Evolutionary conservation across 2,797 vertebrate genomes (phyloP).

Genomic region (Sebastes cheni): DNA sequence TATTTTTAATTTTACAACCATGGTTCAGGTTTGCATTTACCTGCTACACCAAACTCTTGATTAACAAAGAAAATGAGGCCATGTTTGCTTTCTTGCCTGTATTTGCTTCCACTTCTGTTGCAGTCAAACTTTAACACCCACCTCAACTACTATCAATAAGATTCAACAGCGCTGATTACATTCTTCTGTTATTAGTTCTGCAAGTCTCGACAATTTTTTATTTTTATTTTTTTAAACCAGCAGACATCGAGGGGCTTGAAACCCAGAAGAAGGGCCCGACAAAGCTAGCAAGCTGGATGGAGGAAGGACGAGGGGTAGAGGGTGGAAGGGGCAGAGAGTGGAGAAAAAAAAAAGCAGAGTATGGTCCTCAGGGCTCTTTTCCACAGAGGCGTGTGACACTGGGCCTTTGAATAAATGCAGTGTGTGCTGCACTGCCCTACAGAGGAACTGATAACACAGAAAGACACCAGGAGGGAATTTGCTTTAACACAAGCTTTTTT

Average conservation of each 20-base stretch:
- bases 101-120: constrained; percentile 38
- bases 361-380: constrained; percentile 78
- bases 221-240: background rate
- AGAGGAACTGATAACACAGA: constrained; percentile 81
- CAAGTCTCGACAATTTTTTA: background rate
- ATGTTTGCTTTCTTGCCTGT: constrained; percentile 46
- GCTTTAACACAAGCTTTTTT: constrained; percentile 70
- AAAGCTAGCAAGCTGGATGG: constrained; percentile 27
- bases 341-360: background rate
- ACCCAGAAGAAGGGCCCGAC: constrained; percentile 24
- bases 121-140: constrained; percentile 23
- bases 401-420: constrained; percentile 81
- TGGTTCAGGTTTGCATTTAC: background rate
- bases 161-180: constrained; percentile 35
- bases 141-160: constrained; percentile 36
- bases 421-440: constrained; percentile 82
- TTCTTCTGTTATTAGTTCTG: constrained; percentile 27
- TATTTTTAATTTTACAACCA: background rate
- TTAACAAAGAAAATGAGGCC: constrained; percentile 18
- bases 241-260: constrained; percentile 5
- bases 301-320: constrained; percentile 44
- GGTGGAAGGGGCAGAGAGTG: constrained; percentile 33
- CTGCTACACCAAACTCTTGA: constrained; percentile 2
- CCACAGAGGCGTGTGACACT: constrained; percentile 83
- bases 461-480: constrained; percentile 74